Conservation (phyloP, 2,113 vertebrate species). For the Oxyura jamaicensis region DNA sequence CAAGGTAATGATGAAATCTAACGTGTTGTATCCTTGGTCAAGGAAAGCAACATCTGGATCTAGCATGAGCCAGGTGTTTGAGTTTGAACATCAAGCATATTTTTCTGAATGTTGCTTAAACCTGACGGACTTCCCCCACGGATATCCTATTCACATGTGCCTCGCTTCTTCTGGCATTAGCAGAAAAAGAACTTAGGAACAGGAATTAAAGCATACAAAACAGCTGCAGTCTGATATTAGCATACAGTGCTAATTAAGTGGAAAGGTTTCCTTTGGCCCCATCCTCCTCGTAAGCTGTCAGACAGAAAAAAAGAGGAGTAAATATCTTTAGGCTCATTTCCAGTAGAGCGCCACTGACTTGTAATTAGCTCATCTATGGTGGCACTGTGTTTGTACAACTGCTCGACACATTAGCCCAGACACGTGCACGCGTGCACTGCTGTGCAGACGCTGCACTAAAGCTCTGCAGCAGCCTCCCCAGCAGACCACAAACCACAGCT, state of each 20-base stretch:
- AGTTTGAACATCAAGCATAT: not conserved
- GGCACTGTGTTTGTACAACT: not conserved
- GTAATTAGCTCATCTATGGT: not conserved
- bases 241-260: not conserved
- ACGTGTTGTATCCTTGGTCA: not conserved
- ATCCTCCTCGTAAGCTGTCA: not conserved
- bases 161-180: not conserved
- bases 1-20: not conserved
- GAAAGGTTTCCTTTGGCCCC: not conserved
- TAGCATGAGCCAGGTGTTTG: not conserved
- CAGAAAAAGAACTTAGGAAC: not conserved
- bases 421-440: rapidly evolving
- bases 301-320: not conserved
- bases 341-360: not conserved
- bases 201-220: not conserved
- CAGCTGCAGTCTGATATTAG: not conserved
- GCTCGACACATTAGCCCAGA: not conserved
- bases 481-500: not conserved
- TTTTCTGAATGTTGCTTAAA: not conserved
- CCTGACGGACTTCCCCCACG: not conserved
- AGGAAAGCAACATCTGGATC: not conserved
- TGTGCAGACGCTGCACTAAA: rapidly evolving
- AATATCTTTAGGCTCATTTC: not conserved
- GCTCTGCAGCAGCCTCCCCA: not conserved
- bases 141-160: not conserved